Conservation (phyloP, 2,113 vertebrate species). For the Sclerurus mexicanus region DNA sequence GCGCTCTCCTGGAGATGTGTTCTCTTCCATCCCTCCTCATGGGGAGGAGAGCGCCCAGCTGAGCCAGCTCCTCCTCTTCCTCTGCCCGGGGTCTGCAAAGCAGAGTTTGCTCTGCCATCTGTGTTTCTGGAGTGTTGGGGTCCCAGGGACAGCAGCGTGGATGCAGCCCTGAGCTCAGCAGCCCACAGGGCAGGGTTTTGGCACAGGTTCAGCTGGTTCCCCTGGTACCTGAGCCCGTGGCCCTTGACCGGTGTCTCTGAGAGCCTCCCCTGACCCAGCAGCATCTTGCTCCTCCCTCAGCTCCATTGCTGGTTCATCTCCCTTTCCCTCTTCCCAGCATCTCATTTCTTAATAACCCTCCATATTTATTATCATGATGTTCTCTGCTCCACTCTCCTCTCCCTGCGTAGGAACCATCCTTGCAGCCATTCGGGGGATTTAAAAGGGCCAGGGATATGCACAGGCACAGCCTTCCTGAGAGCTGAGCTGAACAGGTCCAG, state of each 20-base stretch:
- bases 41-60: neutral
- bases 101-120: neutral
- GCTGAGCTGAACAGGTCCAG: neutral
- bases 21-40: neutral
- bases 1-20: neutral
- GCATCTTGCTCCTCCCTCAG: neutral
- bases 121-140: rapidly evolving
- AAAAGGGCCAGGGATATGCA: neutral
- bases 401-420: neutral
- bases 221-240: neutral
- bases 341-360: neutral
- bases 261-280: neutral
- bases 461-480: rapidly evolving
- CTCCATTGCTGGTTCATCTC: neutral
- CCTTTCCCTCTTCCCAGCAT: neutral
- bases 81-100: neutral
- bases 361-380: neutral
- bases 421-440: neutral
- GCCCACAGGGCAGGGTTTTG: neutral
- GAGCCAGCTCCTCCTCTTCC: neutral
- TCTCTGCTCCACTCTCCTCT: neutral
- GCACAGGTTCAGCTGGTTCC: neutral
- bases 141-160: neutral
- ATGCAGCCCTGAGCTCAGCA: neutral
- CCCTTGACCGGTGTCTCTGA: neutral